Evolutionary conservation across 2,113 vertebrate genomes (phyloP), one percentile per base, ranked within the genome.

Genomic region (Nycticorax nycticorax): DNA sequence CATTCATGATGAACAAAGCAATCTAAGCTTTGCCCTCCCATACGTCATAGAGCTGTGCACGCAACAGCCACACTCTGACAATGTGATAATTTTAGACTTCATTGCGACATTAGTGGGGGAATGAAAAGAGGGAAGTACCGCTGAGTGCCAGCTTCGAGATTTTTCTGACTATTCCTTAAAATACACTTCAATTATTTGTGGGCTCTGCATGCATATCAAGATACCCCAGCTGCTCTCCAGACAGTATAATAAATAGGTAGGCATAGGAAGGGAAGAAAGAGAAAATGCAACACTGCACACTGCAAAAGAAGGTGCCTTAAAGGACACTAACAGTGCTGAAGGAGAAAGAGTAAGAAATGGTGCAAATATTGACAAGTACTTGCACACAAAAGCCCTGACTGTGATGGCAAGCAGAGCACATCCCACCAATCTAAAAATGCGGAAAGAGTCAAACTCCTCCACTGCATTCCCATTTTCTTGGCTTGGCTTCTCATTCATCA

Each of bases 381-480:
- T 99, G 99, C 99, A 99, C 79, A 99, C 99, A 95, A 99, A 99
- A 30, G 98, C 97, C 91, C 99, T 98, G 85, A 99, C 99, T 2
- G 97, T 98, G n/a, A 99, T 17, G 26, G 99, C 99, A 6, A 99
- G 99, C 63, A 99, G 97, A 48, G 98, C 78, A 92, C 99, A 99
- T 35, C 99, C 99, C 56, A 99, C 95, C 80, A 99, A 98, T 94
- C 99, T 96, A 95, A 99, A 99, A 94, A 99, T 91, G 74, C 98
- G 98, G 96, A 99, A 99, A 32, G 99, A 98, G 89, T 99, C 99
- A 67, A 99, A 98, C 95, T 99, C 99, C 78, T 99, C 99, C 2
- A 64, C 26, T 2, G 98, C 97, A 1, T 96, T 98, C 23, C 97
- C 98, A 8, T 97, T 98, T 6, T 99, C 99, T 78, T 98, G 98